Percentiles rank a stretch among this genome's conserved stretches.
These are phyloP conservation scores for Lithophane leautieri DNA, from an alignment of 2,888 invertebrate species.

Conservation along the genomic window DNA sequence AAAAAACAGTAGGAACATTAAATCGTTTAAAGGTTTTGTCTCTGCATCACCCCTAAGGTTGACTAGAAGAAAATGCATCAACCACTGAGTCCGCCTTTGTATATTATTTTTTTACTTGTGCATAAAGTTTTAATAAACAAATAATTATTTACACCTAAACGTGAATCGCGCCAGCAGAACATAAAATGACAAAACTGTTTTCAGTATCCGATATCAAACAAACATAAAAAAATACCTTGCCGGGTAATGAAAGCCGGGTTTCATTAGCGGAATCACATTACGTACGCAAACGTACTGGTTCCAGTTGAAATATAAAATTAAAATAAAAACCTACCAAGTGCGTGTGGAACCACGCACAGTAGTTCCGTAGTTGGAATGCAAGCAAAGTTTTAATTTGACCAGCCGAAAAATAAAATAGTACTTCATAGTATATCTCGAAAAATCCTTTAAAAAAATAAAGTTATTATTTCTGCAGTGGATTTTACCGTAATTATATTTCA, in stretches of 20 bases:
- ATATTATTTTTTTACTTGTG: too few relatives aligned
- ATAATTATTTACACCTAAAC: constrained; percentile 7
- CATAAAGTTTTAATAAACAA: background rate
- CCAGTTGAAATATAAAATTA: constrained; percentile 59
- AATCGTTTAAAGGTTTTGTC: too few relatives aligned
- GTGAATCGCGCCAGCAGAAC: constrained; percentile 26
- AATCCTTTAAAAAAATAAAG: background rate
- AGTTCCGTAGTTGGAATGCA: background rate
- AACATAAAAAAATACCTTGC: constrained; percentile 43
- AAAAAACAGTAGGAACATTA: too few relatives aligned
- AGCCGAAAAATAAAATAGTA: background rate
- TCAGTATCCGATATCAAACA: constrained; percentile 41
- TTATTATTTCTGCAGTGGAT: background rate
- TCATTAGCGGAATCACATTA: constrained; percentile 72
- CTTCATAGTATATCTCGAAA: background rate
- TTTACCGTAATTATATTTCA: background rate
- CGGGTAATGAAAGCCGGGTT: constrained; percentile 65
- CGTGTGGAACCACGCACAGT: background rate
- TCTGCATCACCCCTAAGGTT: too few relatives aligned
- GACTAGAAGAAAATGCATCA: too few relatives aligned
- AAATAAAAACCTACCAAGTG: constrained; percentile 46
- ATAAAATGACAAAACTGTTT: constrained; percentile 33
- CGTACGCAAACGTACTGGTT: constrained; percentile 59
- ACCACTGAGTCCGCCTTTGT: too few relatives aligned
- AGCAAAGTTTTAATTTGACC: background rate